These are phyloP conservation scores for Argyrosomus regius DNA, from an alignment of 2,797 vertebrate species.

Conservation along the genomic window DNA sequence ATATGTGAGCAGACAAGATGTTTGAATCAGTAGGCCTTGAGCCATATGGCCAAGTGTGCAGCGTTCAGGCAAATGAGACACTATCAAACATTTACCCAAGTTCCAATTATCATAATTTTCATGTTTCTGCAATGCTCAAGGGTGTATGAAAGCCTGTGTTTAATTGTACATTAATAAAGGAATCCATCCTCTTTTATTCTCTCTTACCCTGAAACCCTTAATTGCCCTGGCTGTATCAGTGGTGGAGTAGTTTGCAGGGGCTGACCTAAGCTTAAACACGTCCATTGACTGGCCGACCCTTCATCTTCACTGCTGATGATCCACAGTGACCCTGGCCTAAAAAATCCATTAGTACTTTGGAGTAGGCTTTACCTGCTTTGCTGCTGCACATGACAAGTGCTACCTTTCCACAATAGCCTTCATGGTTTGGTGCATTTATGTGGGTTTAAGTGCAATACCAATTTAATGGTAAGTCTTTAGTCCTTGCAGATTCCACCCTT, in stretches of 20 bases:
- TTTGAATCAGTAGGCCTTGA: slow-evolving; percentile 30
- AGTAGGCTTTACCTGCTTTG: slow-evolving; percentile 59
- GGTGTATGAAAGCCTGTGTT: slow-evolving; percentile 17
- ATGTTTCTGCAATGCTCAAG: slow-evolving; percentile 37
- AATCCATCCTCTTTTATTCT: slow-evolving; percentile 16
- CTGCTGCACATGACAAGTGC: slow-evolving; percentile 43
- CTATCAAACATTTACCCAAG: slow-evolving; percentile 55
- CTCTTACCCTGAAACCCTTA: slow-evolving; percentile 16
- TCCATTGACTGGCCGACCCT: slow-evolving; percentile 65
- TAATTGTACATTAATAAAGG: slow-evolving; percentile 57
- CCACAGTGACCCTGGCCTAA: slow-evolving; percentile 58
- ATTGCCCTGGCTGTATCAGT: slow-evolving; percentile 35
- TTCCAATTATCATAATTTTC: slow-evolving; percentile 46
- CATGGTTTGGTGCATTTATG: slow-evolving; percentile 39
- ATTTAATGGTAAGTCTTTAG: slow-evolving; percentile 55
- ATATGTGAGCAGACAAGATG: slow-evolving; percentile 11
- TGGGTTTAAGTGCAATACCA: slow-evolving; percentile 44
- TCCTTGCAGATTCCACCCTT: slow-evolving; percentile 44
- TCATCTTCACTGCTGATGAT: slow-evolving; percentile 67
- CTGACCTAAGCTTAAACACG: slow-evolving; percentile 57
- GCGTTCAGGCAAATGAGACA: slow-evolving; percentile 45
- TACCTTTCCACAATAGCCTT: slow-evolving; percentile 47
- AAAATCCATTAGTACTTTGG: slow-evolving; percentile 66
- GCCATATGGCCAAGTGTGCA: slow-evolving; percentile 32
- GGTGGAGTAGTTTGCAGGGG: slow-evolving; percentile 12